These are phyloP conservation scores for Ephestia elutella DNA, from an alignment of 1,140 invertebrate genomes.

Conservation along the genomic window DNA sequence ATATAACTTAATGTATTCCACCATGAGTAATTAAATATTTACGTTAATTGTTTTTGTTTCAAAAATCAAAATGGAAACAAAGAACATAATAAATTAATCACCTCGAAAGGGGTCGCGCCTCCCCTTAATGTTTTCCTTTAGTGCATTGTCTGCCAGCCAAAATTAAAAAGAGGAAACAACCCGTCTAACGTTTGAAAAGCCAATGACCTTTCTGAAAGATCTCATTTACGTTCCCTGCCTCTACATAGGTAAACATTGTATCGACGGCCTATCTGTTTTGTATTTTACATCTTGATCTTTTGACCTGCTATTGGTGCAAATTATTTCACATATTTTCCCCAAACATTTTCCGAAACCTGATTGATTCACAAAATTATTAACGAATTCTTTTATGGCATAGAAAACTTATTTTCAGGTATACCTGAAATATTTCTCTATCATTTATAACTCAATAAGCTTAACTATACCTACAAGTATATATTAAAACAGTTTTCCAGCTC, in stretches of 20 bases:
- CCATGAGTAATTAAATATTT: background rate
- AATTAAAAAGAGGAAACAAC: slow-evolving; percentile 67
- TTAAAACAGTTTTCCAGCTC: too few relatives aligned
- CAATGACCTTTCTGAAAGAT: slow-evolving; percentile 41
- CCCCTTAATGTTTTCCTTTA: slow-evolving; percentile 66
- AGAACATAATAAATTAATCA: slow-evolving; percentile 73
- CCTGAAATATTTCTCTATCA: too few relatives aligned
- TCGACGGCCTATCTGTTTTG: background rate
- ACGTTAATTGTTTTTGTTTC: slow-evolving; percentile 38
- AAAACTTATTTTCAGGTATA: too few relatives aligned
- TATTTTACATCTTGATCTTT: too few relatives aligned
- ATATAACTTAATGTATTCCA: too few relatives aligned
- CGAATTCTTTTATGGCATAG: too few relatives aligned
- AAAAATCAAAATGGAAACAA: slow-evolving; percentile 66
- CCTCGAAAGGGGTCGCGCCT: slow-evolving; percentile 54
- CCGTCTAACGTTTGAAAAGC: slow-evolving; percentile 48
- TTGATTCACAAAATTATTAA: too few relatives aligned
- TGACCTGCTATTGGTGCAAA: too few relatives aligned
- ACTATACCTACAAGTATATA: too few relatives aligned
- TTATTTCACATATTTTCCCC: too few relatives aligned
- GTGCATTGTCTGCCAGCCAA: slow-evolving; percentile 65
- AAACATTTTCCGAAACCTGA: too few relatives aligned
- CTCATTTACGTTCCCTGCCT: background rate
- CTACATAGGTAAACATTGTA: background rate
- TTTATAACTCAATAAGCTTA: too few relatives aligned